Conservation (phyloP, 2,888 invertebrate species). For the Euphydryas editha region DNA sequence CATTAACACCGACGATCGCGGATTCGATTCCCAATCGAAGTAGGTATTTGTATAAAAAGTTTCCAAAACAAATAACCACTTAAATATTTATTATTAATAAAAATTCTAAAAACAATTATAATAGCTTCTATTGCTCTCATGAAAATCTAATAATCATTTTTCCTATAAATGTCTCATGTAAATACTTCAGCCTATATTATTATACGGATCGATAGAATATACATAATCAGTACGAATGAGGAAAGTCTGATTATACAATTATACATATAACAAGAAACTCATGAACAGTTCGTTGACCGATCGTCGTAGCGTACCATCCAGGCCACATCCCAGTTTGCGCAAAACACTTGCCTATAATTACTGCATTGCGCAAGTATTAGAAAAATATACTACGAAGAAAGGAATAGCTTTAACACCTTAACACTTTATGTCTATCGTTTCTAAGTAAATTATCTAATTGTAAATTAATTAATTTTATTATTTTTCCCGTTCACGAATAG, state of each 20-base stretch:
- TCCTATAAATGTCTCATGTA: too few species aligned
- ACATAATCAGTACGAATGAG: constrained; percentile 1
- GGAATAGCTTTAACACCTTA: background rate
- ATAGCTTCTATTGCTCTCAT: too few species aligned
- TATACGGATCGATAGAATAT: background rate
- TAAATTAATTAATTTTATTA: too few species aligned
- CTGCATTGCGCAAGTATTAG: background rate
- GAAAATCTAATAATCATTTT: too few species aligned
- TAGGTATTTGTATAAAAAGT: too few species aligned
- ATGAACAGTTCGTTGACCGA: constrained; percentile 16
- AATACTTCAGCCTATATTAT: too few species aligned
- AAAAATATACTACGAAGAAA: background rate
- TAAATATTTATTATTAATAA: too few species aligned
- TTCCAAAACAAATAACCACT: too few species aligned
- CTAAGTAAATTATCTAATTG: background rate
- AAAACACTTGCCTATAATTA: constrained; percentile 5
- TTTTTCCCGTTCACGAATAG: too few species aligned
- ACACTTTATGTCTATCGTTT: background rate
- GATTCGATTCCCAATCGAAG: too few species aligned
- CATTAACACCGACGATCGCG: background rate
- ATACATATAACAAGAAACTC: constrained; percentile 11
- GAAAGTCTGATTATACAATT: background rate
- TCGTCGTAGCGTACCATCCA: constrained; percentile 16
- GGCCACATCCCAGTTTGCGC: constrained; percentile 20
- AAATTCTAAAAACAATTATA: too few species aligned